Base-by-base conservation (phyloP, 30 jellyfish, hydroid and myxozoan genomes). In the Catostylus mosaicus region DNA sequence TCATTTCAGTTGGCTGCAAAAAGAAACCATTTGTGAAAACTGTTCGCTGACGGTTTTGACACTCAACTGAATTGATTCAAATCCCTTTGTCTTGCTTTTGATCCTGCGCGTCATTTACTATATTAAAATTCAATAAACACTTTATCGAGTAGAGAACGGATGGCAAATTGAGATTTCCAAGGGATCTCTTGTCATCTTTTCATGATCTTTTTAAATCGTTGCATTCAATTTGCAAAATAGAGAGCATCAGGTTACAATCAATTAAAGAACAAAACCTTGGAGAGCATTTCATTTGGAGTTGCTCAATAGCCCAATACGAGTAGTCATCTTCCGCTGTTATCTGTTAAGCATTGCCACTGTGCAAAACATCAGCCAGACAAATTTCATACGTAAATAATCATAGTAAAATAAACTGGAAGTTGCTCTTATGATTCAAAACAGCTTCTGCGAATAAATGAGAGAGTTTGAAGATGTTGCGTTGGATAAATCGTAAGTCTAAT, bases 401-500 rank as follows among this genome's bases (percentile, higher is more conserved):
- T 40, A 40, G 54, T 40, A 14, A 7, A n/a, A n/a, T n/a, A n/a
- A n/a, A n/a, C n/a, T n/a, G n/a, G n/a, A n/a, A n/a, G n/a, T n/a
- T n/a, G n/a, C n/a, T n/a, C n/a, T n/a, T n/a, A n/a, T n/a, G n/a
- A n/a, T n/a, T n/a, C n/a, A n/a, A n/a, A n/a, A n/a, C n/a, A n/a
- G n/a, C n/a, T n/a, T n/a, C n/a, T n/a, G n/a, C n/a, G n/a, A n/a
- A n/a, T n/a, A n/a, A n/a, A n/a, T n/a, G n/a, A 48, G 63, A 48
- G 20, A 3, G 63, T 54, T n/a, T n/a, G n/a, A 38, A 46, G 26
- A 78, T 78, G 89, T 30, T 78, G 75, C 89, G 78, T 19, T 78
- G 89, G 89, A 59, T 59, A 26, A 78, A 78, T 50, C 80, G 89
- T 78, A 60, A 78, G 89, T 78, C 22, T 62, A n/a, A n/a, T n/a